Evolutionary conservation across 1,140 invertebrate genomes (phyloP).

Genomic region (Protaetia brevitarsis): DNA sequence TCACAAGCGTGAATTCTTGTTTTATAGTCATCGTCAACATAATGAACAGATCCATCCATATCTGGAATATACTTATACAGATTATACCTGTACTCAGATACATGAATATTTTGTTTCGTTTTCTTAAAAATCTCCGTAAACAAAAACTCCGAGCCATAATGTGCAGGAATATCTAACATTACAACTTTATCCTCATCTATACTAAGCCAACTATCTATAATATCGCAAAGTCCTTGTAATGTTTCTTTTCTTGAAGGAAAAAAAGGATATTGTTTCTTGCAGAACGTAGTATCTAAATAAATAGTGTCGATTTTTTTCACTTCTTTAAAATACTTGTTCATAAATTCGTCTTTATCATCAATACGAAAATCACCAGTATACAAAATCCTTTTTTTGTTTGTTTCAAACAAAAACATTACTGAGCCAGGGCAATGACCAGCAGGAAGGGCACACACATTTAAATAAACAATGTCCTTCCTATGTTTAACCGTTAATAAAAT

Average conservation of each 20-base stretch:
- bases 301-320: constrained; percentile 58
- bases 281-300: constrained; percentile 72
- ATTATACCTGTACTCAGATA: constrained; percentile 44
- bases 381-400: constrained; percentile 50
- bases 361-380: constrained; percentile 73
- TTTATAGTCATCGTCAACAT: constrained; percentile 30
- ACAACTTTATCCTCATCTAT: constrained; percentile 51
- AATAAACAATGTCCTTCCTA: constrained; percentile 32
- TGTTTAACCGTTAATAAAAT: constrained; percentile 38
- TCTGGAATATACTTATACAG: constrained; percentile 49
- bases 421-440: constrained; percentile 72
- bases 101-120: constrained; percentile 56
- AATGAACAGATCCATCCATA: constrained; percentile 49
- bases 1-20: constrained; percentile 49
- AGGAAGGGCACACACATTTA: constrained; percentile 60
- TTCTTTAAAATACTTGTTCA: constrained; percentile 56
- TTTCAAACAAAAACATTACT: constrained; percentile 70
- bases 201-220: constrained; percentile 57
- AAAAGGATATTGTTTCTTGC: constrained; percentile 49
- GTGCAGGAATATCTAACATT: constrained; percentile 53
- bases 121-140: constrained; percentile 55
- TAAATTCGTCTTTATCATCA: constrained; percentile 52
- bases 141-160: constrained; percentile 60
- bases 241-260: constrained; percentile 61
- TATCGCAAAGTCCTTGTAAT: constrained; percentile 49